These are phyloP conservation scores for Sebastolobus alascanus DNA, from an alignment of 2,797 vertebrate genomes.

Conservation along the genomic window DNA sequence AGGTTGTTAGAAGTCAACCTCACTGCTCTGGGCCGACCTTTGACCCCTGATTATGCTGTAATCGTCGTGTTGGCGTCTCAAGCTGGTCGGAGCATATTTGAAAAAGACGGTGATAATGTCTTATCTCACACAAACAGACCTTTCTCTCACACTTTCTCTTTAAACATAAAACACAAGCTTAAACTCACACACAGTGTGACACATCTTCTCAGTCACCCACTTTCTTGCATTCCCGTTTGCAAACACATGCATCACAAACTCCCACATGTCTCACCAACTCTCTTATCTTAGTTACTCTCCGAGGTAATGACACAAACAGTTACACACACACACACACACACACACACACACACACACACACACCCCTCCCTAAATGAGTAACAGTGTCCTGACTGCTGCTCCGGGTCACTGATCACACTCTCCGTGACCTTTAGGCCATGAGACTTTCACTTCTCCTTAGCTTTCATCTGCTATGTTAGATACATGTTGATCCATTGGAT, in stretches of 20 bases:
- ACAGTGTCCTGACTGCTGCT: slow-evolving; percentile 4
- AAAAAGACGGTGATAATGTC: slow-evolving; percentile 10
- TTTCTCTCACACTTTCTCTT: slow-evolving; percentile 31
- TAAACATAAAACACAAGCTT: background rate
- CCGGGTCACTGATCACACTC: slow-evolving; percentile 52
- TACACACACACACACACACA: slow-evolving; percentile 13
- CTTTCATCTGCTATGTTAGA: background rate
- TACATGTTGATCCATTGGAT: background rate
- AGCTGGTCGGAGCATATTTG: slow-evolving; percentile 53
- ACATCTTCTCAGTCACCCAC: background rate
- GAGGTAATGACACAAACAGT: slow-evolving; percentile 13
- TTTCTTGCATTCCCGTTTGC: slow-evolving; percentile 12
- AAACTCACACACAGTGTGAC: background rate
- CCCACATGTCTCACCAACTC: background rate
- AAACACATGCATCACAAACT: slow-evolving; percentile 2
- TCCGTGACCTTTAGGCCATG: slow-evolving; percentile 38
- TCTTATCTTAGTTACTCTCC: slow-evolving; percentile 16
- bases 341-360: slow-evolving; percentile 1
- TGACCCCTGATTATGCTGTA: slow-evolving; percentile 58
- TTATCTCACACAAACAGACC: slow-evolving; percentile 38
- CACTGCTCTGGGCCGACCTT: slow-evolving; percentile 15
- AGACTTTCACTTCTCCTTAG: slow-evolving; percentile 13
- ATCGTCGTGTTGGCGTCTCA: slow-evolving; percentile 22
- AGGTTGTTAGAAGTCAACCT: slow-evolving; percentile 39
- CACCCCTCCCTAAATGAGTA: background rate